Conservation (phyloP, 2,888 invertebrate species). For the Willowsia nigromaculata region DNA sequence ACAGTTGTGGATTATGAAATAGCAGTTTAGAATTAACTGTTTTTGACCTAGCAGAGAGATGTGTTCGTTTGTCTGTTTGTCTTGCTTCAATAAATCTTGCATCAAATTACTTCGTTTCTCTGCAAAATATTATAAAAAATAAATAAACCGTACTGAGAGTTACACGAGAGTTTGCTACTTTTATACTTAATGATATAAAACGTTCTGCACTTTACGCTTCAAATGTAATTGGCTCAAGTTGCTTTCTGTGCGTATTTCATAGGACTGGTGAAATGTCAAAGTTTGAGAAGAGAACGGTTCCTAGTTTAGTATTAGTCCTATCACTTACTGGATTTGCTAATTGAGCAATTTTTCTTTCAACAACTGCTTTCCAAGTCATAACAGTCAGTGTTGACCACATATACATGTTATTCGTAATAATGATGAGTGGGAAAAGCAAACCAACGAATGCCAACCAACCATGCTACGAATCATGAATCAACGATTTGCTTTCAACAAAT, state of each 20-base stretch:
- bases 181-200: too few species aligned
- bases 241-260: not conserved
- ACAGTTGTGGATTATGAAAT: too few species aligned
- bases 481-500: not conserved
- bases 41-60: too few species aligned
- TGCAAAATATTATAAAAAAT: too few species aligned
- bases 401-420: not conserved
- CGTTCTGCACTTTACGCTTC: too few species aligned
- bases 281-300: not conserved
- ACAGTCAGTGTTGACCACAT: not conserved
- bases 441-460: not conserved
- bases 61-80: too few species aligned
- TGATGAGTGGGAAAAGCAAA: not conserved
- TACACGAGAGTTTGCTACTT: too few species aligned
- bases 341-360: constrained; percentile 59
- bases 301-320: not conserved
- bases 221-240: too few species aligned
- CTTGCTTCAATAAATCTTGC: too few species aligned
- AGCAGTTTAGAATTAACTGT: too few species aligned
- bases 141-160: too few species aligned
- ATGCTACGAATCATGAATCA: not conserved
- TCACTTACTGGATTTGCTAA: constrained; percentile 10
- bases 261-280: constrained; percentile 15
- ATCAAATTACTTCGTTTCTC: too few species aligned
- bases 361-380: not conserved